phyloP scores from a whole-genome alignment of 2,888 invertebrate genomes.

The Antheraea yamamai region DNA sequence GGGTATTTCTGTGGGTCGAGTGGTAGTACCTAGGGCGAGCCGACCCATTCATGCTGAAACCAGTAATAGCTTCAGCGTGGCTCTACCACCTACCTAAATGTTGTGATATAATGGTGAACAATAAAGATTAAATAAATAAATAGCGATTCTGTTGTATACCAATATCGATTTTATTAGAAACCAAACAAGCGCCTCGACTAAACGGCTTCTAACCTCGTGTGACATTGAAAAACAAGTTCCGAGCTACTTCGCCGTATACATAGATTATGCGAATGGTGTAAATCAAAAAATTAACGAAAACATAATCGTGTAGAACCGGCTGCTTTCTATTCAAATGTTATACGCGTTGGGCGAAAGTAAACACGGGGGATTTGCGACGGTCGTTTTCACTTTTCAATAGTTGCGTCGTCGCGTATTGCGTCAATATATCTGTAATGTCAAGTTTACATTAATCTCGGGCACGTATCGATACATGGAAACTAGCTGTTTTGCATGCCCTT shows the following conservation, averaged over 20 bases:
- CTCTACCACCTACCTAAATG: no score
- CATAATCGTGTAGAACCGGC: conserved; percentile 9
- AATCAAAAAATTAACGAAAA: conserved; percentile 16
- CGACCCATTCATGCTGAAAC: no score
- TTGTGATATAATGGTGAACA: no score
- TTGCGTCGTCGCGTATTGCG: neutral
- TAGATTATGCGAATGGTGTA: conserved; percentile 10
- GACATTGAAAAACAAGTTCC: conserved; percentile 14
- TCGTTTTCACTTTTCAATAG: conserved; percentile 14
- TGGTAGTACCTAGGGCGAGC: no score
- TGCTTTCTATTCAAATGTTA: conserved; percentile 24
- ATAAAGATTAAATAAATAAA: no score
- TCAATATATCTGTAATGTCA: conserved; percentile 7
- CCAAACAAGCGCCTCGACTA: neutral
- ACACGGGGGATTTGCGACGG: neutral
- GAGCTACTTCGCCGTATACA: neutral
- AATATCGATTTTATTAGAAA: neutral
- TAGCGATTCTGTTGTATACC: no score
- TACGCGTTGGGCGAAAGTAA: conserved; percentile 11
- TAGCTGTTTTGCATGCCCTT: neutral
- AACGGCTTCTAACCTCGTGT: conserved; percentile 12
- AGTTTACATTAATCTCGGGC: neutral
- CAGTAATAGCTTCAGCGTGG: no score
- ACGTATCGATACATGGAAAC: neutral
- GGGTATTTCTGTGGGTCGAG: no score